Evolutionary conservation across 1,140 invertebrate genomes (phyloP).

Genomic region (Ruditapes philippinarum): DNA sequence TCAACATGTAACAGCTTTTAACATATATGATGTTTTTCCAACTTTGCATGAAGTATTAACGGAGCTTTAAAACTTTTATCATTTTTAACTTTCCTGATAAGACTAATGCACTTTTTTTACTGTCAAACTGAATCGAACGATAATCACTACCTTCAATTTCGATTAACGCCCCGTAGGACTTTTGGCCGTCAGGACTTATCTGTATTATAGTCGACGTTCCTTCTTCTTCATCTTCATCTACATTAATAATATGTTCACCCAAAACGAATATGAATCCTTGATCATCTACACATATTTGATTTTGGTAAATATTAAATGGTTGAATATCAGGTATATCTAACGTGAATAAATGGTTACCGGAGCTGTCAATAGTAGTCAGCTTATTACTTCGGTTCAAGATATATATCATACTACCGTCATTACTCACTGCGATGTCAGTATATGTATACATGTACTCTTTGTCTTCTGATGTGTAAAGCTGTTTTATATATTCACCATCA

Average conservation of each 20-base stretch:
- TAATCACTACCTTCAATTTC: neutral
- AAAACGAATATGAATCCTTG: neutral
- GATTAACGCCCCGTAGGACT: too few species aligned
- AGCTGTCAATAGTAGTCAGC: neutral
- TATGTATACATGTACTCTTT: neutral
- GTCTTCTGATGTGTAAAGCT: neutral
- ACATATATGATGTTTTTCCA: too few species aligned
- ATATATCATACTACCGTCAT: neutral
- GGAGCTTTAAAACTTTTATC: neutral
- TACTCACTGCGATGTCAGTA: neutral
- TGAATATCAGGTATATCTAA: neutral
- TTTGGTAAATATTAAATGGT: neutral
- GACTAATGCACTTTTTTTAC: neutral
- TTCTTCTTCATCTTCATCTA: neutral
- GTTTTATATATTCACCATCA: neutral
- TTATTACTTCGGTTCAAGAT: neutral
- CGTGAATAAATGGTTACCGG: neutral
- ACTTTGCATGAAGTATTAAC: too few species aligned
- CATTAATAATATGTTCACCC: too few species aligned
- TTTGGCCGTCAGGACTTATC: neutral
- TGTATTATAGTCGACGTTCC: neutral
- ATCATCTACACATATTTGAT: neutral
- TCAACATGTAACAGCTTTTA: too few species aligned
- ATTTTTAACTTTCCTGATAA: neutral
- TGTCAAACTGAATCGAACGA: neutral